A percentile compares a stretch with the other conserved stretches of the same genome.
Evolutionary conservation across 1,140 invertebrate species (phyloP).

Genomic region (Lordiphosa clarofinis): DNA sequence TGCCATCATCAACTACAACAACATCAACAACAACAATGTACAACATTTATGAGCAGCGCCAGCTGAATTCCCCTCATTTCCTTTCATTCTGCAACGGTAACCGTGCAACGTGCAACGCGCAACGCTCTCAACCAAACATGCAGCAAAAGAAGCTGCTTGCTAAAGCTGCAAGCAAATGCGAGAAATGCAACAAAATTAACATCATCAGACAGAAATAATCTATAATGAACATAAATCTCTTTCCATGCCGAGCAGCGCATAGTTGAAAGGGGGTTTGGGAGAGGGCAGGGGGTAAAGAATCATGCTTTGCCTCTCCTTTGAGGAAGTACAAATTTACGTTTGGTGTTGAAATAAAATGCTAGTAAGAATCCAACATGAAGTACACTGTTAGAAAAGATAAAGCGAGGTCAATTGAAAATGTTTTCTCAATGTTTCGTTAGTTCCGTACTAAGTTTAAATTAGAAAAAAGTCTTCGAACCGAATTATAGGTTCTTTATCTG

Average conservation of each 20-base stretch:
- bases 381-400: slow-evolving; percentile 22
- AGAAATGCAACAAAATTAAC: slow-evolving; percentile 79
- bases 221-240: slow-evolving; percentile 79
- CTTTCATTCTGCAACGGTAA: slow-evolving; percentile 28
- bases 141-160: slow-evolving; percentile 4
- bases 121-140: slow-evolving; percentile 6
- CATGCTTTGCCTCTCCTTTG: slow-evolving; percentile 46
- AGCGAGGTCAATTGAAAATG: no score
- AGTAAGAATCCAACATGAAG: slow-evolving; percentile 17
- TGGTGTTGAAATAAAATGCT: slow-evolving; percentile 77
- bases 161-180: slow-evolving; percentile 61
- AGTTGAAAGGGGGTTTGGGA: slow-evolving; percentile 3
- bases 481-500: no score
- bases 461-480: no score
- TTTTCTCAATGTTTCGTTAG: no score
- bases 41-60: slow-evolving; percentile 56
- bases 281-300: slow-evolving; percentile 9
- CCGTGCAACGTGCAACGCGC: slow-evolving; percentile 13
- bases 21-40: slow-evolving; percentile 39
- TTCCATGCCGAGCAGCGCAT: slow-evolving; percentile 27
- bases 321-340: slow-evolving; percentile 77
- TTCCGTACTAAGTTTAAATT: no score
- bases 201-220: slow-evolving; percentile 79
- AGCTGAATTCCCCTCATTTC: slow-evolving; percentile 49
- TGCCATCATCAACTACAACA: slow-evolving; percentile 37